Base-by-base conservation (phyloP, 2,888 invertebrate species). In the Gastracanthus pulcherrimus region DNA sequence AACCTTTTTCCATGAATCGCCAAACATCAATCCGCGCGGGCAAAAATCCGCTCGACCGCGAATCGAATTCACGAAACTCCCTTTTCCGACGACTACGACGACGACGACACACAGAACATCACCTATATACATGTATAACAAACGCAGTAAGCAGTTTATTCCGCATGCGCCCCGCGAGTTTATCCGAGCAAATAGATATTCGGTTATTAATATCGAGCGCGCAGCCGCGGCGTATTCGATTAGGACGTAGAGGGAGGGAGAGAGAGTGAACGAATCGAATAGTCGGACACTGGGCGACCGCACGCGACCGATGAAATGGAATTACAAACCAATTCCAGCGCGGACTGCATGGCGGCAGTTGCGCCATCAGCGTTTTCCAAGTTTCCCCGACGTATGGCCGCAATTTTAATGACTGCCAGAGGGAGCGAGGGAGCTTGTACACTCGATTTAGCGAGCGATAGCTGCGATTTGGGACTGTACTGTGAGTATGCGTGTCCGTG, bases 241-340 rank as follows among this genome's bases (percentile, higher is more conserved):
- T 87, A 86, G 83, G 83, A 86, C 75, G 84, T 85, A 86, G 86
- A 87, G 29, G 11, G 26, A 55, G 23, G 23, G 55, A 11, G 23
- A 26, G 55, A 23, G 55, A 31, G 31, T n/a, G 31, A 31, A 16
- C 26, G 31, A 31, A 29, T 60, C 31, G 31, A 16, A 16, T 26
- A 29, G 29, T 74, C 70, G 60, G 80, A 60, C 76, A 29, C 29
- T 72, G 72, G 51, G 29, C 78, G 80, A 86, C 84, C 84, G 83
- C 84, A 83, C 82, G 78, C 84, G 71, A 82, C 77, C 85, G 84
- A 86, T 84, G 87, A 87, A 90, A 89, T 87, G 87, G 87, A 89
- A 90, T 89, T 90, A 89, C 87, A 87, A 89, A 89, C 86, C 89
- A 88, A 89, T 89, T 87, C 85, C 83, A 84, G 66, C 55, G 67